Evolutionary conservation across 2,888 invertebrate genomes (phyloP).

Genomic region (Eristalis tenax): DNA sequence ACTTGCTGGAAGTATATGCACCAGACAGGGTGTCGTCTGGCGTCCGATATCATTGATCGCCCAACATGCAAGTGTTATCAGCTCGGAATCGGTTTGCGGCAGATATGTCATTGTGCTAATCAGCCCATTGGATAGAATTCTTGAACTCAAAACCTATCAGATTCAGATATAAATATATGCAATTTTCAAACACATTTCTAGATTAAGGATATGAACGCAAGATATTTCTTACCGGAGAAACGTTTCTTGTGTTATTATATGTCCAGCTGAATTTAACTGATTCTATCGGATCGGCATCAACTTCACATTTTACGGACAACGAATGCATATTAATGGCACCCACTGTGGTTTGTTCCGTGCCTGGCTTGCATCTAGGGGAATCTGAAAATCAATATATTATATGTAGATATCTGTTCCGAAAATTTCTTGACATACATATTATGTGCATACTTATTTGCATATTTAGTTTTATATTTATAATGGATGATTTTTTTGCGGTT

Average conservation of each 20-base stretch:
- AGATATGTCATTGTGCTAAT: conserved; percentile 85
- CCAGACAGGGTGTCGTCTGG: conserved; percentile 90
- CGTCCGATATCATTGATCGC: conserved; percentile 92
- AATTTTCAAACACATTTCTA: neutral
- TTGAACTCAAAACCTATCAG: conserved; percentile 82
- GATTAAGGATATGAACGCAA: neutral
- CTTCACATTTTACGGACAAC: conserved; percentile 89
- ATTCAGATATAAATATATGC: conserved; percentile 9
- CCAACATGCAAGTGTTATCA: conserved; percentile 94
- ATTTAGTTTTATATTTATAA: no score
- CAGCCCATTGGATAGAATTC: conserved; percentile 82
- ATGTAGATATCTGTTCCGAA: neutral
- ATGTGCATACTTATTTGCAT: no score
- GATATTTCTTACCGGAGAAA: conserved; percentile 84
- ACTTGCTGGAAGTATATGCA: conserved; percentile 92
- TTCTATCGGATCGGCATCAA: conserved; percentile 89
- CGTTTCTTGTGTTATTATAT: conserved; percentile 89
- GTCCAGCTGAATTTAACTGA: conserved; percentile 91
- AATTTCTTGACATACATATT: neutral
- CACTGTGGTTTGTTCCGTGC: conserved; percentile 86
- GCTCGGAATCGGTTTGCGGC: conserved; percentile 84
- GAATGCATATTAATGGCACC: conserved; percentile 89
- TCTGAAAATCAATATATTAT: conserved; percentile 82
- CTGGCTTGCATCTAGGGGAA: conserved; percentile 89
- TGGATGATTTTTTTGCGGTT: no score